phyloP scores from a whole-genome alignment of 1,140 invertebrate species.

The Anagrus nilaparvatae region DNA sequence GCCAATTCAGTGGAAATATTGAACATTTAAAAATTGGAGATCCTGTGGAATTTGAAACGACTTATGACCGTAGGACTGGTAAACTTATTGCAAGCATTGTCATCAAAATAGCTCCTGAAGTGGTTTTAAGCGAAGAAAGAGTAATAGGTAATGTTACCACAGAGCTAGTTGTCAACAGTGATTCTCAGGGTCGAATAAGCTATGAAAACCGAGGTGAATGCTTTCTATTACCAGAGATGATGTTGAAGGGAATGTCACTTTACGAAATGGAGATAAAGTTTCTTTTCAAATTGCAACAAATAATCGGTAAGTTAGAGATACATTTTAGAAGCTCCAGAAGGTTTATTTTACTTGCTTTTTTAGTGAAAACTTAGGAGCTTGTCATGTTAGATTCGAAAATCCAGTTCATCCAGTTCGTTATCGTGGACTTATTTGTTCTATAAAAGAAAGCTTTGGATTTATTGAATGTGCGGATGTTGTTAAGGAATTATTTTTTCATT shows the following conservation, averaged over 20 bases:
- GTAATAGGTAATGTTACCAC: conserved; percentile 92
- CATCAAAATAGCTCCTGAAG: conserved; percentile 90
- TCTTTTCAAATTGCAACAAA: conserved; percentile 96
- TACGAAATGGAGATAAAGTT: conserved; percentile 81
- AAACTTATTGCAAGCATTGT: conserved; percentile 95
- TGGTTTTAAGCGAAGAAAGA: conserved; percentile 85
- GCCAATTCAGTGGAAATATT: conserved; percentile 93
- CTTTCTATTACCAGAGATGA: conserved; percentile 94
- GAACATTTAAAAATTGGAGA: conserved; percentile 96
- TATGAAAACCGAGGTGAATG: conserved; percentile 97
- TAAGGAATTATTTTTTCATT: conserved; percentile 91
- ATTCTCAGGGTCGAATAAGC: conserved; percentile 86
- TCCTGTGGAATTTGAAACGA: conserved; percentile 98
- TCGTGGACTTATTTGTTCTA: conserved; percentile 90
- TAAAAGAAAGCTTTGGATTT: conserved; percentile 95
- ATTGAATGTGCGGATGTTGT: conserved; percentile 95
- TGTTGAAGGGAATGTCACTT: conserved; percentile 85
- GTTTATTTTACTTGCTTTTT: conserved; percentile 27
- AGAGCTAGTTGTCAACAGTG: conserved; percentile 66
- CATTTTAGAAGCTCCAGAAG: too few species aligned
- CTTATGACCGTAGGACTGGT: conserved; percentile 89
- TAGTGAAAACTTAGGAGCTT: conserved; percentile 85
- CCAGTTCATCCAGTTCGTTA: conserved; percentile 80
- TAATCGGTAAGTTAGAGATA: conserved; percentile 58
- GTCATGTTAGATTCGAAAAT: conserved; percentile 84